These are phyloP conservation scores for Paralichthys olivaceus DNA, from an alignment of 2,113 vertebrate species.

Conservation along the genomic window DNA sequence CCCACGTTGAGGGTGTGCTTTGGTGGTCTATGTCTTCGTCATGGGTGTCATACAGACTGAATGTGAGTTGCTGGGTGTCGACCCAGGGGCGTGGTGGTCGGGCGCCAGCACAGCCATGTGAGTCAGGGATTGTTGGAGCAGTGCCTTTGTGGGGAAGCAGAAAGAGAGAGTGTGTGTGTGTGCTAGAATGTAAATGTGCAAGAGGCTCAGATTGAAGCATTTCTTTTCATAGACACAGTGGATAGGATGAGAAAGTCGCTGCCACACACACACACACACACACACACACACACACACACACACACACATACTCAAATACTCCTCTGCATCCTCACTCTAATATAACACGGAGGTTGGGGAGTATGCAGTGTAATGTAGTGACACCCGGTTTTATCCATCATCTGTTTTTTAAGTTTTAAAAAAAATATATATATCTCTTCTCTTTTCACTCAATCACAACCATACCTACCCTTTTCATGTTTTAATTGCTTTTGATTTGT, in stretches of 20 bases:
- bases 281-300: slow-evolving; percentile 8
- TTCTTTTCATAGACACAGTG: slow-evolving; percentile 47
- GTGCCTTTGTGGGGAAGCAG: slow-evolving; percentile 41
- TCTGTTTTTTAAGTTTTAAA: neutral
- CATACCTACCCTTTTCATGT: slow-evolving; percentile 42
- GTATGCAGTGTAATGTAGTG: slow-evolving; percentile 49
- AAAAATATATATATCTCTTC: neutral
- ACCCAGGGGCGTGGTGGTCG: slow-evolving; percentile 44
- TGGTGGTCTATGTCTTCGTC: slow-evolving; percentile 29
- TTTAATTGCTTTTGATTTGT: slow-evolving; percentile 55
- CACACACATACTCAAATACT: slow-evolving; percentile 2
- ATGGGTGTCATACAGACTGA: slow-evolving; percentile 48
- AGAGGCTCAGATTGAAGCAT: slow-evolving; percentile 47
- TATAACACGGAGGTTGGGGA: slow-evolving; percentile 12
- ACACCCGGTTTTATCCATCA: slow-evolving; percentile 24
- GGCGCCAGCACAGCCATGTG: slow-evolving; percentile 52
- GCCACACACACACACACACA: neutral
- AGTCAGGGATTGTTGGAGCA: slow-evolving; percentile 57
- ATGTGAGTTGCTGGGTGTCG: slow-evolving; percentile 50
- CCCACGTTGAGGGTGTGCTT: slow-evolving; percentile 29
- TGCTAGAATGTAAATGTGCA: slow-evolving; percentile 29
- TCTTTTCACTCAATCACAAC: slow-evolving; percentile 15
- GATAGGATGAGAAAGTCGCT: slow-evolving; percentile 6
- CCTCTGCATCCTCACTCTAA: slow-evolving; percentile 33
- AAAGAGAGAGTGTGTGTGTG: slow-evolving; percentile 49